These are phyloP conservation scores for Nomada lathburiana DNA, from an alignment of 2,888 invertebrate species.

Conservation along the genomic window DNA sequence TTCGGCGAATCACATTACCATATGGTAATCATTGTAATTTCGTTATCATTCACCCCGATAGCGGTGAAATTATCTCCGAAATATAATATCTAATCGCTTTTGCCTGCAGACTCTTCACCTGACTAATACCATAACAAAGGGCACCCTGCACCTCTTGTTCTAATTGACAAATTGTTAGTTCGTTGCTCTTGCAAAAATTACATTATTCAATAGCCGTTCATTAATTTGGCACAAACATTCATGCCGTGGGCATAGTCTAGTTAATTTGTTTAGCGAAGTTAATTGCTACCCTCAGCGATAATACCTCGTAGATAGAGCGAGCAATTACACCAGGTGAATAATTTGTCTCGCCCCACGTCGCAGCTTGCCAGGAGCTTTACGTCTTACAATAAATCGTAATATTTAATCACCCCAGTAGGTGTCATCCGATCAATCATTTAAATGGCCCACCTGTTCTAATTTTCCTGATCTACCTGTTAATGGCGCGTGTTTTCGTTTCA, in stretches of 20 bases:
- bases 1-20: constrained; percentile 74
- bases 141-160: neutral
- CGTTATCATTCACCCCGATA: constrained; percentile 58
- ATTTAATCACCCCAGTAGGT: constrained; percentile 34
- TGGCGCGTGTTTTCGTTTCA: neutral
- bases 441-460: constrained; percentile 29
- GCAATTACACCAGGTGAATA: constrained; percentile 51
- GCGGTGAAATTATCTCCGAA: constrained; percentile 51
- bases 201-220: constrained; percentile 20
- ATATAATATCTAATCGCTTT: constrained; percentile 28
- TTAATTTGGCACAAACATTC: constrained; percentile 24
- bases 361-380: constrained; percentile 44
- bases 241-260: neutral
- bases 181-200: constrained; percentile 29
- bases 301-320: constrained; percentile 46
- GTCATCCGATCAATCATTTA: constrained; percentile 57
- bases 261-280: constrained; percentile 51
- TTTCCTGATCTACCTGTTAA: constrained; percentile 31
- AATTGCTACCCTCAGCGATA: constrained; percentile 39
- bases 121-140: constrained; percentile 19
- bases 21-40: constrained; percentile 73
- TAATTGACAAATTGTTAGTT: constrained; percentile 41
- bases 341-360: constrained; percentile 46
- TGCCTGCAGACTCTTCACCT: neutral
- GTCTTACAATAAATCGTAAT: constrained; percentile 57